Evolutionary conservation across 2,888 invertebrate species (phyloP), one percentile per base, ranked within the genome.

Genomic region (Troides oblongomaculatus): DNA sequence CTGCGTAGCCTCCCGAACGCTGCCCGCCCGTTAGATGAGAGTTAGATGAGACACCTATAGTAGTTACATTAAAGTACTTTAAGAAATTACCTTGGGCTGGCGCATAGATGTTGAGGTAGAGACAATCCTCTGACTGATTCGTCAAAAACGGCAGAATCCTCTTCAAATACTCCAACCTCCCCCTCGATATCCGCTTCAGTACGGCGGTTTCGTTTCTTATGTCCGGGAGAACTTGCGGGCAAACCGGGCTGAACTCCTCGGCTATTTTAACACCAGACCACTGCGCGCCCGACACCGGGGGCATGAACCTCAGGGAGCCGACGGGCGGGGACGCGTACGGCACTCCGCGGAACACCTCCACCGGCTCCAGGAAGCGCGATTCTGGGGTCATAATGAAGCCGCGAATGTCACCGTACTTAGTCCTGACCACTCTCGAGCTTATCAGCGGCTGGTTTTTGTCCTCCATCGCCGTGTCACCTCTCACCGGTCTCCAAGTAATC

Each of bases 91-190:
- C 98, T 96, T 97, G 96, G 79, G 97, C 97, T 67, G 99, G 99
- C 39, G 98, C 97, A 93, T 98, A 99, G 83, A 99, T 96, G 90
- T 99, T 99, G 84, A 99, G 94, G 88, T 98, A 98, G 73, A 99
- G 95, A 84, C 99, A 99, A 93, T 99, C 99, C 93, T 99, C 99
- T 76, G 96, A 97, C 92, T 99, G 98, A 86, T 98, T 96, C 77
- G 95, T 95, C 77, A 99, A 94, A 86, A 97, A 96, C 59, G 98
- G 97, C 79, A 97, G 90, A 87, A 99, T 94, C 80, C 98, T 94
- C 87, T 96, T 96, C 80, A 99, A 93, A 85, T 98, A 97, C 84
- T 98, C 97, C 81, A 97, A 92, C 74, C 98, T 93, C 36, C 98
- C 98, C 79, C 95, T 95, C 12, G 99, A 98, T 96, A 98, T 97